Evolutionary conservation across 2,113 vertebrate species (phyloP), one percentile per base, ranked within the genome.

Genomic region (Proteles cristata): DNA sequence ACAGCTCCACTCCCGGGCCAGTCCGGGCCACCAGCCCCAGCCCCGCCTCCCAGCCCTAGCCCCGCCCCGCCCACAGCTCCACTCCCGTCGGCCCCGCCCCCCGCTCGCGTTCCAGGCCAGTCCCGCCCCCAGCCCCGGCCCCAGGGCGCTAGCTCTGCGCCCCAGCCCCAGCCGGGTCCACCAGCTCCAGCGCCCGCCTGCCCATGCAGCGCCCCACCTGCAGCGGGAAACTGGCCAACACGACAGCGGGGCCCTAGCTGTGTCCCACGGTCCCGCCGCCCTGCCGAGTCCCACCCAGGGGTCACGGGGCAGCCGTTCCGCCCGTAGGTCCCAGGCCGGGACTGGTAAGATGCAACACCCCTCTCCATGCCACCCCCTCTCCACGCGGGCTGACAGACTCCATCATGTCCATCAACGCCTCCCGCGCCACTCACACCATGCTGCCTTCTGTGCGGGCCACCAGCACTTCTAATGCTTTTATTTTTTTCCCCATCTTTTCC

Each of bases 401-500:
- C 33, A 69, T 5, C 53, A 0, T 0, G 0, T 77, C 84, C 12
- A 14, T 39, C 74, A 63, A 39, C 26, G 0, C 28, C 95, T n/a
- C 61, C 55, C 11, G 15, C 68, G 85, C 97, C 88, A 74, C 80
- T 48, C 81, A 96, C 35, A 69, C 39, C 7, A 7, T 53, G 69
- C 77, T 76, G 3, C 63, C 39, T 39, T 85, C 26, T 21, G 53
- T 11, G 80, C 39, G 76, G 66, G 10, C 50, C 53, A 55, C 48
- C 15, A 53, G 94, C 53, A 48, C 19, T 43, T 79, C 87, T 50
- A 5, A 5, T 65, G 91, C 82, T 86, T 94, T 61, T 58, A 2
- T 97, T 81, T 94, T 65, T 96, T 11, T 71, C 39, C 39, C 39
- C 63, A 45, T 74, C 92, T 91, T 0, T 28, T 90, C 97, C 92